A percentile compares a stretch with the other conserved stretches of the same genome.
Evolutionary conservation across 1,140 invertebrate genomes (phyloP).

Genomic region (Drosophila equinoxialis): DNA sequence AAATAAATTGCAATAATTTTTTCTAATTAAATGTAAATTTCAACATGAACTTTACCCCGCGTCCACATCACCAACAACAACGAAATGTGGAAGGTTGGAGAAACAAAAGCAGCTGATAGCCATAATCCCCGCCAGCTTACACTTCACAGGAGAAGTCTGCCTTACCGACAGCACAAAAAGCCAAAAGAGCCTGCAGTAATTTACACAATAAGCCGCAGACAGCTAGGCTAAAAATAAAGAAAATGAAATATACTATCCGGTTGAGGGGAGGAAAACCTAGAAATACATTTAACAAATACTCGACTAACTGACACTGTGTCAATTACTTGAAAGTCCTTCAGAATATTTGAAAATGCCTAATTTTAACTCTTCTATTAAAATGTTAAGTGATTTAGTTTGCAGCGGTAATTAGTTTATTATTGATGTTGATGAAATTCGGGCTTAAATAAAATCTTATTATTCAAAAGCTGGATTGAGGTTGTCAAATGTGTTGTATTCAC

Average conservation of each 20-base stretch:
- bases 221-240: slow-evolving; percentile 40
- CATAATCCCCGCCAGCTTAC: slow-evolving; percentile 15
- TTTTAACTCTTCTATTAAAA: too few relatives aligned
- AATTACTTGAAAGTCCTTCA: too few relatives aligned
- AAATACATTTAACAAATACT: background rate
- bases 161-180: background rate
- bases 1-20: slow-evolving; percentile 56
- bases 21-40: slow-evolving; percentile 62
- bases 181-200: slow-evolving; percentile 55
- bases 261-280: background rate
- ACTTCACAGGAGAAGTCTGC: slow-evolving; percentile 13
- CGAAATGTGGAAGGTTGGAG: background rate
- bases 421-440: too few relatives aligned
- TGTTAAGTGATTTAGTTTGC: too few relatives aligned
- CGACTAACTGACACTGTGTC: slow-evolving; percentile 30
- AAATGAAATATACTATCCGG: slow-evolving; percentile 25
- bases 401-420: too few relatives aligned
- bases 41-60: background rate
- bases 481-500: too few relatives aligned
- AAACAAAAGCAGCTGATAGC: slow-evolving; percentile 17
- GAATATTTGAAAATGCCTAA: too few relatives aligned
- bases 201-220: slow-evolving; percentile 77
- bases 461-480: too few relatives aligned
- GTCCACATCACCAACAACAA: background rate
- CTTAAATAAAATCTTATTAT: too few relatives aligned